Base-by-base conservation (phyloP, 2,113 vertebrate genomes). In the Hiodon alosoides region DNA sequence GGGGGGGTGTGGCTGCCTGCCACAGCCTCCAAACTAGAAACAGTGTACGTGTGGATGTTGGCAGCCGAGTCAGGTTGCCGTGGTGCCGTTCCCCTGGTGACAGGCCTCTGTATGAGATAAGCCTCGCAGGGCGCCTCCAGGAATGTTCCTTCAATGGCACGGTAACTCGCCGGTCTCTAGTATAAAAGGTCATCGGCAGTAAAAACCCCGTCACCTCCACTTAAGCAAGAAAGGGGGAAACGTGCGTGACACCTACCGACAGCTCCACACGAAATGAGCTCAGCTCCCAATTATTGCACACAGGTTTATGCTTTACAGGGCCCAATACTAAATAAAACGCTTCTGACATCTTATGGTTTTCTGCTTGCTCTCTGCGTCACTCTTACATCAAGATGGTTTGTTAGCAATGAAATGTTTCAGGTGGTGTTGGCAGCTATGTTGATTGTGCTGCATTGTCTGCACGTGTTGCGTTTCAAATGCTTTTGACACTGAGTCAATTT, bases 41-140 rank as follows among this genome's bases (percentile, higher is more conserved):
- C 31, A 5, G 61, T 68, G 59, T 68, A 9, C 31, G 48, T 78
- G 66, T 72, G 54, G 13, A 59, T 75, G 74, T 14, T 11, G 75
- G 53, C 77, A 78, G 78, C 72, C 14, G 46, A 78, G 77, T 79
- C 48, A 75, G 78, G 69, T 81, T 77, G 79, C 83, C 58, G 17
- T 54, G 51, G 73, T 68, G 74, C 60, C 57, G 75, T 67, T 88
- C 83, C 86, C 85, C 78, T 75, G 86, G 82, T 78, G 78, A 84
- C 52, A 52, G 75, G 71, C 76, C 77, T 82, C 76, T 31, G 79
- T 81, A 84, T 81, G 77, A 81, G 81, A 85, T 87, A 81, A 84
- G 85, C 90, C 90, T 91, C 85, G 83, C 87, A 88, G 90, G 89
- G 81, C 81, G 89, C 90, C 90, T 90, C 83, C 80, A 90, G 91